These are phyloP conservation scores for Toxotes jaculatrix DNA, from an alignment of 2,113 vertebrate species.

Conservation along the genomic window DNA sequence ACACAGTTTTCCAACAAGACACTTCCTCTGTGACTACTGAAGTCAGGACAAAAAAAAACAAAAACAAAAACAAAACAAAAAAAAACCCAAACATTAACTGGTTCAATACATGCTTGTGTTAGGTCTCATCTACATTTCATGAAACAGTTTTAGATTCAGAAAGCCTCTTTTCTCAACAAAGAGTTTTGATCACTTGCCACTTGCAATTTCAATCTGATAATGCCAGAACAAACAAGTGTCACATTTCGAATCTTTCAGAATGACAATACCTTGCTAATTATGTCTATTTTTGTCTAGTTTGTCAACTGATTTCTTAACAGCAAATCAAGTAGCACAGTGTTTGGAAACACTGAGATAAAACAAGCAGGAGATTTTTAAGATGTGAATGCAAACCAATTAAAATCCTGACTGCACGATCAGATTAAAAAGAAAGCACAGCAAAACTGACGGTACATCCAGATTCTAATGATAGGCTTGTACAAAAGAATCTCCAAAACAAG, in stretches of 20 bases:
- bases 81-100: neutral
- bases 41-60: neutral
- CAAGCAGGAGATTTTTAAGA: neutral
- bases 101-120: neutral
- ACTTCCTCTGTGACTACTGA: slow-evolving; percentile 20
- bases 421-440: neutral
- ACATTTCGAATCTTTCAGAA: neutral
- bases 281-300: neutral
- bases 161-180: neutral
- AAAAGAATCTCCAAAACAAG: slow-evolving; percentile 15
- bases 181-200: neutral
- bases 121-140: neutral
- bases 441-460: slow-evolving; percentile 5
- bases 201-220: slow-evolving; percentile 34
- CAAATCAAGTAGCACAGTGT: neutral
- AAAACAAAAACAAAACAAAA: too few relatives aligned
- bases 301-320: neutral
- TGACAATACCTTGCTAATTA: neutral
- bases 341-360: neutral
- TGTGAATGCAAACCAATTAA: neutral
- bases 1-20: slow-evolving; percentile 33
- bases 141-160: neutral
- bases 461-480: neutral
- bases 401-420: neutral
- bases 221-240: neutral